phyloP scores from a whole-genome alignment of 2,113 vertebrate species.

The Octodon degus region DNA sequence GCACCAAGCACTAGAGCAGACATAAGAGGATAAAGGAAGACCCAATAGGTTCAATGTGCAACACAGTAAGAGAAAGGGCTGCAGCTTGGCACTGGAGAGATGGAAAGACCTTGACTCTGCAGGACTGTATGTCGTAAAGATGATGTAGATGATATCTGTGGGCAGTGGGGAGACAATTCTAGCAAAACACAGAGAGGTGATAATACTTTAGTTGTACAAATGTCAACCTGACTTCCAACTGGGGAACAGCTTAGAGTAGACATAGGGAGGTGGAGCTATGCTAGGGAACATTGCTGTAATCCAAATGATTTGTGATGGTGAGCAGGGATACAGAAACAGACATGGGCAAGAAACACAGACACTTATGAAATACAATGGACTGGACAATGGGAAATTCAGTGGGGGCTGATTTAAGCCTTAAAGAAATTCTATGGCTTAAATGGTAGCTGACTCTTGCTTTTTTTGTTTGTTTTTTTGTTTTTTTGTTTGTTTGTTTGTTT shows the following conservation, averaged over 20 bases:
- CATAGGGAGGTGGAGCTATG: fast-evolving
- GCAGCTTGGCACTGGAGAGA: neutral
- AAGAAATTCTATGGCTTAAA: constrained; percentile 6
- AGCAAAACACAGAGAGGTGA: neutral
- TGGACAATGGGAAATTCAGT: neutral
- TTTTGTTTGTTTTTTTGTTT: neutral
- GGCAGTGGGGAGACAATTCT: neutral
- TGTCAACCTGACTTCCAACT: neutral
- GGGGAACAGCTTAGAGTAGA: neutral
- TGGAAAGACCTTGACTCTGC: neutral
- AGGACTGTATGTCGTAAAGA: neutral
- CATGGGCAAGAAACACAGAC: neutral
- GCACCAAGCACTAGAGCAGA: neutral
- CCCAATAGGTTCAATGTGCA: neutral
- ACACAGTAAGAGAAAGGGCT: neutral
- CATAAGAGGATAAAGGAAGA: neutral
- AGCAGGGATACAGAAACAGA: neutral
- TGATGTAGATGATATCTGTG: neutral
- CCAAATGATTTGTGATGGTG: neutral
- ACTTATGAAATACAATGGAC: neutral
- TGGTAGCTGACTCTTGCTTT: neutral
- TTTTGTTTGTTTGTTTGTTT: too few relatives aligned
- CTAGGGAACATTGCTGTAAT: neutral
- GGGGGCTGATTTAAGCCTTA: neutral
- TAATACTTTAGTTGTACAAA: neutral